These are phyloP conservation scores for Crocuta crocuta DNA, from an alignment of 2,113 vertebrate species.

Conservation along the genomic window DNA sequence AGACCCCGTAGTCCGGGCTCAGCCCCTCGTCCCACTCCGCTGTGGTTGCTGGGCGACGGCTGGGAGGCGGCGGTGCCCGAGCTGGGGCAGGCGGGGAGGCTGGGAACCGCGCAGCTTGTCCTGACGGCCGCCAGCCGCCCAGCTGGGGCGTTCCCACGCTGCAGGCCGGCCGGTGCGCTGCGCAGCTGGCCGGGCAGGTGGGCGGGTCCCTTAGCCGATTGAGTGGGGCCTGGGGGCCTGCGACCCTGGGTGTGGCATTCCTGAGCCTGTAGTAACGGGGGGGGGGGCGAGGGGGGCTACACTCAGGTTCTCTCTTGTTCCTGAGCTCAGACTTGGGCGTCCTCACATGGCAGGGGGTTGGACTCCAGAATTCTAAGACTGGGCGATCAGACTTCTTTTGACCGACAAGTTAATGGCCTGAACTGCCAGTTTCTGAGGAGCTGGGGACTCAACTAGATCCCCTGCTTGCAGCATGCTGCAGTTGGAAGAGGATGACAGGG, in stretches of 20 bases:
- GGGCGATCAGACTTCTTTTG: neutral
- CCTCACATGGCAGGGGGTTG: neutral
- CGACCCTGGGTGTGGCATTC: neutral
- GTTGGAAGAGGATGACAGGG: neutral
- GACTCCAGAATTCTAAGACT: neutral
- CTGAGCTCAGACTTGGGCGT: neutral
- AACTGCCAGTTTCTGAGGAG: neutral
- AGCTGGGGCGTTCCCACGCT: slow-evolving; percentile 80
- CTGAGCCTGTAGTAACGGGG: neutral
- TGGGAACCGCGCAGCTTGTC: slow-evolving; percentile 80
- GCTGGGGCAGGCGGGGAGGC: slow-evolving; percentile 28
- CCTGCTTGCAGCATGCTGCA: neutral
- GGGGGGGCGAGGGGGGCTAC: neutral
- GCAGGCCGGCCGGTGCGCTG: neutral
- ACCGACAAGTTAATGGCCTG: neutral
- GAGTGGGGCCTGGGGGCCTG: neutral
- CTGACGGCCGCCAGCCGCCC: slow-evolving; percentile 64
- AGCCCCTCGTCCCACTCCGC: neutral
- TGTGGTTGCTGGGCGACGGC: slow-evolving; percentile 72
- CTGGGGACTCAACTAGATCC: neutral
- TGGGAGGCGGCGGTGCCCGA: neutral
- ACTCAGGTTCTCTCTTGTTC: neutral
- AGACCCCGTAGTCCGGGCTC: neutral
- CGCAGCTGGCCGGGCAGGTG: slow-evolving; percentile 73
- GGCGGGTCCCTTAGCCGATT: slow-evolving; percentile 13